Conservation (phyloP, 2,888 invertebrate species). For the Andrena camellia region DNA sequence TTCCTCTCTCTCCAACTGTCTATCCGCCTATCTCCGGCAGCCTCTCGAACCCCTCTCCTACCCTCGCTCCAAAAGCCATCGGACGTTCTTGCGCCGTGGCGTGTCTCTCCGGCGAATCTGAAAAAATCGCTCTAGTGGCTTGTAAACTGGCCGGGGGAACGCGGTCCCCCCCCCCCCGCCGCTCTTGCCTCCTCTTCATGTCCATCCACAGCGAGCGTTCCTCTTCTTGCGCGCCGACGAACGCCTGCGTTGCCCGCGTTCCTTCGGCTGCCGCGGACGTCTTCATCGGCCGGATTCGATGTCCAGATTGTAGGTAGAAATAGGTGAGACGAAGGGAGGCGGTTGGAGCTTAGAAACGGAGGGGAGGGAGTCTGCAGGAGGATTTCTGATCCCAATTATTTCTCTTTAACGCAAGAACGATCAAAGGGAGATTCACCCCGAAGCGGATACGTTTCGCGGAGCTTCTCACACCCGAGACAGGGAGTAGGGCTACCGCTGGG, state of each 20-base stretch:
- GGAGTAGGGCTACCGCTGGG: slow-evolving; percentile 51
- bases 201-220: slow-evolving; percentile 6
- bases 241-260: background rate
- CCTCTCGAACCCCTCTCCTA: slow-evolving; percentile 30
- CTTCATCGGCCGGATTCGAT: background rate
- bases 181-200: background rate
- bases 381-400: background rate
- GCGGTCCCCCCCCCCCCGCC: slow-evolving; percentile 11
- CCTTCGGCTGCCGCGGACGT: background rate
- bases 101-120: slow-evolving; percentile 71
- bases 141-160: slow-evolving; percentile 63
- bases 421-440: slow-evolving; percentile 34
- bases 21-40: slow-evolving; percentile 23
- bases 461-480: slow-evolving; percentile 27
- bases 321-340: no score
- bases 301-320: background rate
- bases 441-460: slow-evolving; percentile 31
- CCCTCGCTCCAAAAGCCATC: slow-evolving; percentile 56
- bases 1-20: slow-evolving; percentile 63
- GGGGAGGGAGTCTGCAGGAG: background rate
- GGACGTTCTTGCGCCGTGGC: slow-evolving; percentile 59
- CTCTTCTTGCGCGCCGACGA: slow-evolving; percentile 7
- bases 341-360: background rate
- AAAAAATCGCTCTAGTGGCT: slow-evolving; percentile 72
- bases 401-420: slow-evolving; percentile 7